phyloP scores from a whole-genome alignment of 2,797 vertebrate species.

The Gallinago stenura region DNA sequence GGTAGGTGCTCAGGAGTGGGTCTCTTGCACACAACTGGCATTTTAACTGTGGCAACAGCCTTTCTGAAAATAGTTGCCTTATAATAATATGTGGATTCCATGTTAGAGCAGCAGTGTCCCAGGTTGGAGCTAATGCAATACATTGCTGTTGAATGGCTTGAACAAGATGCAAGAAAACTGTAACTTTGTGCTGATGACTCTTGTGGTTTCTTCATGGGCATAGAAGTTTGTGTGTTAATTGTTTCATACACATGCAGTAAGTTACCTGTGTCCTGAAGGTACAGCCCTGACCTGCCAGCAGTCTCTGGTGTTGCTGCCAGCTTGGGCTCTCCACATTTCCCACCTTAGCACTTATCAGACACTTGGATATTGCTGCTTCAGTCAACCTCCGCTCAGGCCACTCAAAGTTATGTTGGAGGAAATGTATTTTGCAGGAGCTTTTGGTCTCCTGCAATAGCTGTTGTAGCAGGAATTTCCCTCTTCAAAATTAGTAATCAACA shows the following conservation, averaged over 20 bases:
- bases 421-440: background rate
- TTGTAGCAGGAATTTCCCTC: background rate
- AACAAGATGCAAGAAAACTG: background rate
- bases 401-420: background rate
- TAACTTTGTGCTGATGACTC: background rate
- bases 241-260: background rate
- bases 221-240: background rate
- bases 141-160: background rate
- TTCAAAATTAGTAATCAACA: background rate
- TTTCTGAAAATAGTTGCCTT: background rate
- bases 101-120: background rate
- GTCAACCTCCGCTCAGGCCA: no score
- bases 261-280: background rate
- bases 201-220: background rate
- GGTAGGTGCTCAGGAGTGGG: background rate
- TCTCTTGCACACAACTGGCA: background rate
- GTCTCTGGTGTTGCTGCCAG: background rate
- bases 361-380: background rate
- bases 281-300: accelerated
- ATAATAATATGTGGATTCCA: background rate
- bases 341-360: background rate
- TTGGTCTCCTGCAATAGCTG: background rate
- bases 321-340: accelerated
- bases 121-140: background rate
- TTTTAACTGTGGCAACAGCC: background rate